Base-by-base conservation (phyloP, 2,888 invertebrate species). In the Saturnia pavonia region DNA sequence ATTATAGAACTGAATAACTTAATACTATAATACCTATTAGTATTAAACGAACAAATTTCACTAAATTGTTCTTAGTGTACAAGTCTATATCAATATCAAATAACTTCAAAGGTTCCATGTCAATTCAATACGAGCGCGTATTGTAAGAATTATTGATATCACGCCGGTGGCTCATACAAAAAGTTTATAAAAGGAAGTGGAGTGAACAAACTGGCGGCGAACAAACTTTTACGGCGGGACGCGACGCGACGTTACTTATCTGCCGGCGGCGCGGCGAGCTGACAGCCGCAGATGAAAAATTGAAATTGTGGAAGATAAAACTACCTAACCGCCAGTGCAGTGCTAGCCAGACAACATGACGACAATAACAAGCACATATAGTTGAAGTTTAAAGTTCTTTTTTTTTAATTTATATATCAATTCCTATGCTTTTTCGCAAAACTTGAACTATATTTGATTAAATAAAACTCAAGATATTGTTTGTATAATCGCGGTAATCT, bases 271-370 rank as follows among this genome's bases (percentile, higher is more conserved):
- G 87, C 86, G 89, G 86, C 87, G 85, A 85, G 92, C 92, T 92
- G 93, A 93, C 92, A 92, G 93, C 88, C 91, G 91, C 93, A 94
- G 92, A 93, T 94, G 93, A 94, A 94, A 93, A 93, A 94, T 94
- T 94, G 93, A 94, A 94, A 93, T 93, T 92, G 92, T 92, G 90
- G 88, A 92, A 92, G 94, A 93, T 93, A 94, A 94, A 94, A 93
- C 91, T 89, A 91, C 90, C 91, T 88, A 91, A 91, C 91, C 90
- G 88, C 89, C 81, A 85, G 89, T 85, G 86, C 87, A 85, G 78
- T 82, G 84, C 83, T 81, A 80, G 75, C 86, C 86, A 85, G 91
- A 92, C 92, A 92, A 91, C 91, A 89, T 90, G 84, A 79, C 79
- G 84, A 85, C 87, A 85, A 83, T 84, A 83, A 82, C 77, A 72